Base-by-base conservation (phyloP, 2,888 invertebrate genomes). In the Drosophila kuntzei region DNA sequence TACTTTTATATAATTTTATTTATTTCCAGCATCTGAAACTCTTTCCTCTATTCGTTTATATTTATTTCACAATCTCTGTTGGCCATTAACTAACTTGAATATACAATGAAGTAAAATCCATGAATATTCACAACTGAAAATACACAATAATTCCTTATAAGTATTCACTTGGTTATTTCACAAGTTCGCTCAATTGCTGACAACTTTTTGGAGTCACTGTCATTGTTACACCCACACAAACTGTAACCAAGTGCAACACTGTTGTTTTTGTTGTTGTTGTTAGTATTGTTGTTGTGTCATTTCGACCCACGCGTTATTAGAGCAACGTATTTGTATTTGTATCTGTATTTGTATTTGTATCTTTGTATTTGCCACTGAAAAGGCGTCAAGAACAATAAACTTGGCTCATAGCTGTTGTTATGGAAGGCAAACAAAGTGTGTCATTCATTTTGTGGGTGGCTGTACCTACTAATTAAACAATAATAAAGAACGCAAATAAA, bases 401-500 rank as follows among this genome's bases (percentile, higher is more conserved):
- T 44, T 50, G 75, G 64, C 63, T 78, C 36, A 67, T 66, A 32
- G 50, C 46, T 27, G 27, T 18, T 4, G 14, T 22, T 8, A 41
- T 46, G 51, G 46, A 18, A 36, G 53, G 25, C 54, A 54, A 25
- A 76, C 72, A 76, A 47, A 22, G 58, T 53, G 44, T 46, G 14
- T 14, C 27, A 70, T 70, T 63, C 46, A 53, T 14, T 12, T n/a
- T 46, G 9, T 18, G 18, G 16, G 16, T 2, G 2, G 14, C 54
- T 43, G 53, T 32, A 22, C 16, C 79, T 76, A 81, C 79, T 76
- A 81, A 83, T 83, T 76, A 87, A 83, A 83, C 82, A 85, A 85
- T 83, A 76, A 85, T 81, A 72, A 83, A 34, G 87, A 76, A 39
- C 69, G 81, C 81, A 87, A 65, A 79, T 81, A 81, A 87, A 80